A percentile compares a stretch with the other conserved stretches of the same genome.
These are phyloP conservation scores for Lampris megalopsis DNA, from an alignment of 2,113 vertebrate species.

Conservation along the genomic window DNA sequence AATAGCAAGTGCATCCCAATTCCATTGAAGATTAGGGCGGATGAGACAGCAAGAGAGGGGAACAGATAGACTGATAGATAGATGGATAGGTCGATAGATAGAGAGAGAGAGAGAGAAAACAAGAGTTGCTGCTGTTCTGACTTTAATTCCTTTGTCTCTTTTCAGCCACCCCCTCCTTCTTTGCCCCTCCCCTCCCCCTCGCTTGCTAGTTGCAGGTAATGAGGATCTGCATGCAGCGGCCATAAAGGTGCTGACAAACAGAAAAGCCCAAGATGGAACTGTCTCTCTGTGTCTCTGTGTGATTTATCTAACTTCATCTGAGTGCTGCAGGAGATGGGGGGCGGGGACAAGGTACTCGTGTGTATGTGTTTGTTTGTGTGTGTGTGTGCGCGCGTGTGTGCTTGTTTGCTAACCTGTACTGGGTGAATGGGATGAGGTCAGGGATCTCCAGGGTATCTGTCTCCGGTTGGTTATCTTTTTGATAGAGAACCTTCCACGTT, in stretches of 20 bases:
- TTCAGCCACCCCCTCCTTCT: constrained; percentile 12
- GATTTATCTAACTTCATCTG: constrained; percentile 75
- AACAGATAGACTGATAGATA: neutral
- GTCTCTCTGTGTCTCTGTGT: constrained; percentile 62
- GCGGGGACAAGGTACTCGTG: constrained; percentile 44
- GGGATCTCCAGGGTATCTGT: constrained; percentile 90
- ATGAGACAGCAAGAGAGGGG: constrained; percentile 14
- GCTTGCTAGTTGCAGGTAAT: constrained; percentile 63
- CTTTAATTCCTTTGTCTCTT: constrained; percentile 37
- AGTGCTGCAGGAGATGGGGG: constrained; percentile 57
- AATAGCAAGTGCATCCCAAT: constrained; percentile 19
- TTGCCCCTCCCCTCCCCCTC: neutral
- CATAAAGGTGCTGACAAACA: constrained; percentile 80
- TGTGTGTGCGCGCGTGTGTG: constrained; percentile 17
- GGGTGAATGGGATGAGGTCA: constrained; percentile 91
- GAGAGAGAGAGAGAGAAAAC: constrained; percentile 9
- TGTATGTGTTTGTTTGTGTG: constrained; percentile 16
- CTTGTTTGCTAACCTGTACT: constrained; percentile 89
- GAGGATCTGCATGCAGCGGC: constrained; percentile 75
- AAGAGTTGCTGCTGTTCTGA: constrained; percentile 31
- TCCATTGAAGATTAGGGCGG: constrained; percentile 53
- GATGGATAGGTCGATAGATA: neutral
- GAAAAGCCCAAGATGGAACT: constrained; percentile 75
- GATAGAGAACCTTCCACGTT: constrained; percentile 87
- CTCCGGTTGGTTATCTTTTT: constrained; percentile 90